A percentile compares a stretch with the other conserved stretches of the same genome.
These are phyloP conservation scores for Lepus europaeus DNA, from an alignment of 2,113 vertebrate species.

Conservation along the genomic window DNA sequence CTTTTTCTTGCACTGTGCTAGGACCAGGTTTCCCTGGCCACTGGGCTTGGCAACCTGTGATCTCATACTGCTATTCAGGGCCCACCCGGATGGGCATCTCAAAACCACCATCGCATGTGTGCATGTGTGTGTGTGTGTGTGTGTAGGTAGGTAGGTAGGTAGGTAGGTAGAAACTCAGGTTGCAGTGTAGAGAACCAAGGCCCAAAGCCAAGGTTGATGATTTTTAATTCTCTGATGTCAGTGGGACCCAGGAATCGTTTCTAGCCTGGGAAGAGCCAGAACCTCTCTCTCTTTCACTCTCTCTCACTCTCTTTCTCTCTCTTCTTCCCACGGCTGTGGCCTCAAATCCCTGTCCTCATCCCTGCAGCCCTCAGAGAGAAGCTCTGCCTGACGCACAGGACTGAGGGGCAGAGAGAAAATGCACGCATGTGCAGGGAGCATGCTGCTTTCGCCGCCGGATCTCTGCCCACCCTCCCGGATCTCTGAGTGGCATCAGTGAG, in stretches of 20 bases:
- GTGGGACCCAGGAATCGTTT: background rate
- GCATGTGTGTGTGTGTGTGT: too few species aligned
- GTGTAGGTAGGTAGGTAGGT: background rate
- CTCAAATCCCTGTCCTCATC: background rate
- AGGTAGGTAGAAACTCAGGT: background rate
- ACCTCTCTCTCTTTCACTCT: too few species aligned
- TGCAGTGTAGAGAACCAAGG: background rate
- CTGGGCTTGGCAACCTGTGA: background rate
- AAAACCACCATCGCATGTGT: background rate
- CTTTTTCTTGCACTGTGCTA: background rate
- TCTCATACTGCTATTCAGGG: background rate
- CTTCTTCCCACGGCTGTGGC: background rate
- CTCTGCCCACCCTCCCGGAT: background rate
- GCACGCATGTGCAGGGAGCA: rapidly evolving
- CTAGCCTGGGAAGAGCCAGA: background rate
- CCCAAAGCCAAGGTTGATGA: background rate
- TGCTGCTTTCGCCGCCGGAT: background rate
- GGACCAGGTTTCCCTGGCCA: too few species aligned
- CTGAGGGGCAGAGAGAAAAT: background rate
- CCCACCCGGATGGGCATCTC: background rate
- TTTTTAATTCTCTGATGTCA: background rate
- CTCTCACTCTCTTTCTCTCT: background rate
- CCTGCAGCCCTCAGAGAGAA: background rate
- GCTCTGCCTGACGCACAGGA: background rate
- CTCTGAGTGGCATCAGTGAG: background rate